These are phyloP conservation scores for Liasis olivaceus DNA, from an alignment of 2,797 vertebrate species.

Conservation along the genomic window DNA sequence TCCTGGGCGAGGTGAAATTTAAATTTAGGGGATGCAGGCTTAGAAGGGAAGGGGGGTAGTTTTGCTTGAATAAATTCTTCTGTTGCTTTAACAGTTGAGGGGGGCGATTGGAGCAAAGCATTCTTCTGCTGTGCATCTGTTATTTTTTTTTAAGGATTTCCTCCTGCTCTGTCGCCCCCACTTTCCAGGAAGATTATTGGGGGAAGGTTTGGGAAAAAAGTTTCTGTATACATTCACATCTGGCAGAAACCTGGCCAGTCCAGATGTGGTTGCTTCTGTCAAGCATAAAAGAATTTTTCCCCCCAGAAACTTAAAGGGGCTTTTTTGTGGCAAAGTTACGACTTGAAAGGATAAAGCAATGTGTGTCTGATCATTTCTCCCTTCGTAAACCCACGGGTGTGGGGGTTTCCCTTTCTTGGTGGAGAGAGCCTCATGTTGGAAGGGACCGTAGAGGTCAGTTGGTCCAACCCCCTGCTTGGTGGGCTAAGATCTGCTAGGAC, in stretches of 20 bases:
- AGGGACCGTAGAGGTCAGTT: background rate
- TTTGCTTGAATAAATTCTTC: background rate
- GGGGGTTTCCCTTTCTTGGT: background rate
- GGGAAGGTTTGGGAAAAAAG: background rate
- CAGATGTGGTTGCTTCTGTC: conserved; percentile 49
- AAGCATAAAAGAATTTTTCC: conserved; percentile 28
- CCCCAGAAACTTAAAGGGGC: conserved; percentile 7
- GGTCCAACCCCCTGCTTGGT: background rate
- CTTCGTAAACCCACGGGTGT: background rate
- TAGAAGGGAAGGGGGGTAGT: background rate
- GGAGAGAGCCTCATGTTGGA: background rate
- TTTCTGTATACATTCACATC: conserved; percentile 39
- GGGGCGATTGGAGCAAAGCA: background rate
- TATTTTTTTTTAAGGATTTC: background rate
- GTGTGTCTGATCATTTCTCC: conserved; percentile 14
- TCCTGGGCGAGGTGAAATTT: no score
- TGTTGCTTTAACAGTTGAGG: background rate
- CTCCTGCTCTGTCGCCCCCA: background rate
- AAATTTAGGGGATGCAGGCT: background rate
- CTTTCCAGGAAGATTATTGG: background rate
- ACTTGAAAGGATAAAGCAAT: conserved; percentile 59
- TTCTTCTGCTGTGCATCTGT: conserved; percentile 4
- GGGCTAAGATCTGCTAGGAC: background rate
- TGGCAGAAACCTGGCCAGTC: conserved; percentile 59
- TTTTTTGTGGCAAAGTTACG: conserved; percentile 54